Percentiles rank a stretch among this genome's conserved stretches.
Conservation (phyloP, 2,888 invertebrate species). For the Drosophila paranaensis region DNA sequence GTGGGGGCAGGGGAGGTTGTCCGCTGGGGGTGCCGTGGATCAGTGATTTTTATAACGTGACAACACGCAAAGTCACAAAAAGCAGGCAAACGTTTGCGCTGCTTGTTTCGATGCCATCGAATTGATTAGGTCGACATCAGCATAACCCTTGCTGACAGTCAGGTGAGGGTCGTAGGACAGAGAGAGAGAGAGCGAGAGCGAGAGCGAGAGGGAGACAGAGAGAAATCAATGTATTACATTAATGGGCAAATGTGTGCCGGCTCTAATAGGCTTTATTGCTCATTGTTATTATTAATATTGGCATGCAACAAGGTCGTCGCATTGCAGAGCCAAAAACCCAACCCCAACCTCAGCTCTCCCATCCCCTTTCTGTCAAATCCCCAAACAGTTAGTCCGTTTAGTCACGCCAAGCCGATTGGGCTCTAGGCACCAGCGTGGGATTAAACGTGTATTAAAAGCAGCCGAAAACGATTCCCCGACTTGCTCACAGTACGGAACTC, state of each 20-base stretch:
- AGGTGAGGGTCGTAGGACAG: conserved; percentile 1
- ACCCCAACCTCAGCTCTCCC: background rate
- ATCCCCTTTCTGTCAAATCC: background rate
- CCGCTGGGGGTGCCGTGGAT: conserved; percentile 57
- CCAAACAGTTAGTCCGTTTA: conserved; percentile 25
- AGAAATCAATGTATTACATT: conserved; percentile 81
- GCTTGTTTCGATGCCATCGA: conserved; percentile 47
- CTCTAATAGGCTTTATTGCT: conserved; percentile 80
- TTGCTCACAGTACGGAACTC: background rate
- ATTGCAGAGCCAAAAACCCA: conserved; percentile 7
- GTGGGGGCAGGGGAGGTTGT: conserved; percentile 10
- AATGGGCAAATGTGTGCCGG: conserved; percentile 80
- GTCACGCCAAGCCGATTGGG: conserved; percentile 41
- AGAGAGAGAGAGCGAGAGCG: background rate
- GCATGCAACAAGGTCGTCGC: conserved; percentile 79
- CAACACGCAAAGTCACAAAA: conserved; percentile 84
- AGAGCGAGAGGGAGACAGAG: conserved; percentile 38
- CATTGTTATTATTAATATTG: conserved; percentile 79
- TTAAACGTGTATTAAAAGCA: background rate
- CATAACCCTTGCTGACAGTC: conserved; percentile 62
- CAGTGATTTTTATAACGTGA: conserved; percentile 84
- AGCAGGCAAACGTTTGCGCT: conserved; percentile 38
- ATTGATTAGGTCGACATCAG: conserved; percentile 65
- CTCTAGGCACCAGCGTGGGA: conserved; percentile 8
- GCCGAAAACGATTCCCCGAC: conserved; percentile 5